Percentiles rank a stretch among this genome's conserved stretches.
Evolutionary conservation across 37 sponge, comb jelly and placozoan species (phyloP).

Genomic region (Chondrosia reniformis): DNA sequence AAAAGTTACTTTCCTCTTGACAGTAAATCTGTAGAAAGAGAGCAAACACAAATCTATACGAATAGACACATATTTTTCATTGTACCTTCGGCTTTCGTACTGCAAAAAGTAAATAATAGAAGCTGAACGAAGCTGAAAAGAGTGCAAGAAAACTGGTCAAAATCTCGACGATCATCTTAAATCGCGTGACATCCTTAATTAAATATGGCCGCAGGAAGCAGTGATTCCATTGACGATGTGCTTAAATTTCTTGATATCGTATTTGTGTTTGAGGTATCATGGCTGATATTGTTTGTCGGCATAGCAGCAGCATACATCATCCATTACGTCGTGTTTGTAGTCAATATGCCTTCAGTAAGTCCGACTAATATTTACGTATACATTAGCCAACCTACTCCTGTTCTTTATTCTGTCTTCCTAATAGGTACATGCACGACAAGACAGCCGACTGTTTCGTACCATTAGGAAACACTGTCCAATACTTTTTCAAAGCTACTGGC

Average conservation of each 20-base stretch:
- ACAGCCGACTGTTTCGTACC: neutral
- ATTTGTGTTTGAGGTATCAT: constrained; percentile 3
- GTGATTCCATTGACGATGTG: neutral
- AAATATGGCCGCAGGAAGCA: neutral
- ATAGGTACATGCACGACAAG: neutral
- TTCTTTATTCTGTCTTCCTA: too few relatives aligned
- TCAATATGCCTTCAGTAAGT: constrained; percentile 37
- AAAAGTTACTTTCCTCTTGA: neutral
- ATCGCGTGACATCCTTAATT: neutral
- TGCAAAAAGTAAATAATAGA: too few relatives aligned
- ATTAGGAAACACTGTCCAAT: constrained; percentile 37
- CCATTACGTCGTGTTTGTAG: constrained; percentile 33
- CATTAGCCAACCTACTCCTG: too few relatives aligned
- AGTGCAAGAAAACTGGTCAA: too few relatives aligned
- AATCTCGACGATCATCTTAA: neutral
- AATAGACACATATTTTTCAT: too few relatives aligned
- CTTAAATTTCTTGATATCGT: neutral
- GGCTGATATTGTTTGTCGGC: constrained; percentile 4
- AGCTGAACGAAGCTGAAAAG: too few relatives aligned
- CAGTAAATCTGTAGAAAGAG: neutral
- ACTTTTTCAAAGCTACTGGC: constrained; percentile 53
- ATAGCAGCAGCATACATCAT: neutral
- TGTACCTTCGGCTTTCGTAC: too few relatives aligned
- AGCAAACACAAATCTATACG: too few relatives aligned
- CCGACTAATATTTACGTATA: too few relatives aligned